These are phyloP conservation scores for Camponotus pennsylvanicus DNA, from an alignment of 1,140 invertebrate species.

Conservation along the genomic window DNA sequence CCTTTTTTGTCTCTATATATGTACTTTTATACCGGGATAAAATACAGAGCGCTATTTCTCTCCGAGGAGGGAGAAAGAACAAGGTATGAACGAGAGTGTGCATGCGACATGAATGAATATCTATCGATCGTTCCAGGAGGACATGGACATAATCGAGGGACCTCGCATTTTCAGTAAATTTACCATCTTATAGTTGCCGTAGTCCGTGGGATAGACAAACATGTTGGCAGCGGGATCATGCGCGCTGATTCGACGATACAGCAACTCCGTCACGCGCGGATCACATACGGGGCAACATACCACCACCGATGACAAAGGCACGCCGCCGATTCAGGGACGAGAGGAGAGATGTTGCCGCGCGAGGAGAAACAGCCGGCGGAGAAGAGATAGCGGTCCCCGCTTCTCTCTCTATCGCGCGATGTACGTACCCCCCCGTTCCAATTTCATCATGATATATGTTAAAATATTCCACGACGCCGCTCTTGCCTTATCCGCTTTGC, in stretches of 20 bases:
- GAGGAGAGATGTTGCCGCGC: slow-evolving; percentile 1
- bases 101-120: slow-evolving; percentile 14
- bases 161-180: slow-evolving; percentile 40
- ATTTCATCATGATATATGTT: slow-evolving; percentile 77
- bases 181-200: slow-evolving; percentile 80
- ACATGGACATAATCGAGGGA: neutral
- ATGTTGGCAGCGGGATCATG: slow-evolving; percentile 66
- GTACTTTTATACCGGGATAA: neutral
- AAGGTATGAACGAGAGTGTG: neutral
- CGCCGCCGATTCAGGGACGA: slow-evolving; percentile 10
- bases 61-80: neutral
- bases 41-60: neutral
- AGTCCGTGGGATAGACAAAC: slow-evolving; percentile 78
- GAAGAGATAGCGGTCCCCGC: neutral
- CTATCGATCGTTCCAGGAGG: slow-evolving; percentile 18
- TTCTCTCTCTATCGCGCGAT: slow-evolving; percentile 35
- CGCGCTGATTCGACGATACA: slow-evolving; percentile 50
- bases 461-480: slow-evolving; percentile 77
- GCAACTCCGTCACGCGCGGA: neutral
- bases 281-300: neutral
- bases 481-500: slow-evolving; percentile 57
- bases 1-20: too few species aligned
- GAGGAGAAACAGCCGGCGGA: slow-evolving; percentile 29
- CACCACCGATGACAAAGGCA: neutral
- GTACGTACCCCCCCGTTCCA: slow-evolving; percentile 69